A percentile compares a stretch with the other conserved stretches of the same genome.
Evolutionary conservation across 2,888 invertebrate species (phyloP).

Genomic region (Harpagoxenus sublaevis): DNA sequence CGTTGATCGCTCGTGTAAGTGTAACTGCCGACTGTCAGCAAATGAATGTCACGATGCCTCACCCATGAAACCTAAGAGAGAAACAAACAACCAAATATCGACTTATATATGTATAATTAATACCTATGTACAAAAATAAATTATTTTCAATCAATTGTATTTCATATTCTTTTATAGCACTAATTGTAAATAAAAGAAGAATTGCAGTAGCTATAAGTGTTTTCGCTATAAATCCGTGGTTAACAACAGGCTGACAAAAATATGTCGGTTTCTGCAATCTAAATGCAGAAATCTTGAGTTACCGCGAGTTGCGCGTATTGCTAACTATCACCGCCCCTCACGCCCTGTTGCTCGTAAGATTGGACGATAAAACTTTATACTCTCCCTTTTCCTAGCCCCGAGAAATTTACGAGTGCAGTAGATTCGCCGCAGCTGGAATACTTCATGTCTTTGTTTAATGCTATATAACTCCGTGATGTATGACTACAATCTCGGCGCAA

Average conservation of each 20-base stretch:
- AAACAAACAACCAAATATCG: neutral
- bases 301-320: slow-evolving; percentile 26
- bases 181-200: neutral
- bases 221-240: neutral
- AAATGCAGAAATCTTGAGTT: slow-evolving; percentile 47
- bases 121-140: neutral
- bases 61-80: slow-evolving; percentile 91
- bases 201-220: neutral
- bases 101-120: neutral
- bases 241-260: slow-evolving; percentile 11
- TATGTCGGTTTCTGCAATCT: slow-evolving; percentile 35
- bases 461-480: slow-evolving; percentile 46
- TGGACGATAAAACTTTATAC: slow-evolving; percentile 77
- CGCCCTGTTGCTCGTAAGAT: slow-evolving; percentile 77
- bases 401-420: slow-evolving; percentile 72
- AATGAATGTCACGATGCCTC: slow-evolving; percentile 91
- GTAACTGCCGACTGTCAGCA: slow-evolving; percentile 91
- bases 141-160: slow-evolving; percentile 4
- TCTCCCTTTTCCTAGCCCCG: slow-evolving; percentile 41
- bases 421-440: slow-evolving; percentile 72
- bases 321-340: slow-evolving; percentile 70
- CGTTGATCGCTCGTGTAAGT: slow-evolving; percentile 94
- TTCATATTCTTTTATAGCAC: neutral
- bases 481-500: slow-evolving; percentile 35
- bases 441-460: slow-evolving; percentile 70